Percentiles rank a stretch among this genome's conserved stretches.
These are phyloP conservation scores for Geothlypis trichas DNA, from an alignment of 2,113 vertebrate species.

Conservation along the genomic window DNA sequence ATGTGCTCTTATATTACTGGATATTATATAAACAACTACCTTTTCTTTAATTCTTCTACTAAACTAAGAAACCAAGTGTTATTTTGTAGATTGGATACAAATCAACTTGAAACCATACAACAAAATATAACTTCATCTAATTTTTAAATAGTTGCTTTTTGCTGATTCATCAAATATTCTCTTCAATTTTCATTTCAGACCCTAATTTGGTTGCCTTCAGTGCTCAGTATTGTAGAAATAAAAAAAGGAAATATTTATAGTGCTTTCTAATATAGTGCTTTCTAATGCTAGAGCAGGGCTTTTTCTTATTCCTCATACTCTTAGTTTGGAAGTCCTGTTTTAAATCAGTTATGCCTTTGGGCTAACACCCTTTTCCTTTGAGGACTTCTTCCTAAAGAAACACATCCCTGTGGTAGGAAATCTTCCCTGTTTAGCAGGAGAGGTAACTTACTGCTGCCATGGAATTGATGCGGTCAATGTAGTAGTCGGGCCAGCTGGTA, in stretches of 20 bases:
- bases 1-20: background rate
- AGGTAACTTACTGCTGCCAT: conserved; percentile 93
- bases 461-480: conserved; percentile 97
- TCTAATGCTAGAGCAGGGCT: background rate
- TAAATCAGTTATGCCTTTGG: background rate
- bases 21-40: background rate
- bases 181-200: background rate
- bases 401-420: background rate
- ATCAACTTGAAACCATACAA: background rate
- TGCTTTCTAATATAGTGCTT: background rate
- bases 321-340: background rate
- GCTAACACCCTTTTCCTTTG: background rate
- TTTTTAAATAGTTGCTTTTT: background rate
- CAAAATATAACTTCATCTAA: background rate
- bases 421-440: background rate
- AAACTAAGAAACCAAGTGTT: background rate
- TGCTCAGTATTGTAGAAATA: background rate
- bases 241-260: background rate
- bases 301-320: background rate
- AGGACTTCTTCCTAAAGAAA: background rate
- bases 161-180: background rate
- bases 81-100: background rate
- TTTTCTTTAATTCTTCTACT: background rate
- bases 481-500: conserved; percentile 99
- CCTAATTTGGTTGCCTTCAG: background rate